Percentiles rank a stretch among this genome's conserved stretches.
These are phyloP conservation scores for Dendroctonus ponderosae DNA, from an alignment of 1,140 invertebrate genomes.

Conservation along the genomic window DNA sequence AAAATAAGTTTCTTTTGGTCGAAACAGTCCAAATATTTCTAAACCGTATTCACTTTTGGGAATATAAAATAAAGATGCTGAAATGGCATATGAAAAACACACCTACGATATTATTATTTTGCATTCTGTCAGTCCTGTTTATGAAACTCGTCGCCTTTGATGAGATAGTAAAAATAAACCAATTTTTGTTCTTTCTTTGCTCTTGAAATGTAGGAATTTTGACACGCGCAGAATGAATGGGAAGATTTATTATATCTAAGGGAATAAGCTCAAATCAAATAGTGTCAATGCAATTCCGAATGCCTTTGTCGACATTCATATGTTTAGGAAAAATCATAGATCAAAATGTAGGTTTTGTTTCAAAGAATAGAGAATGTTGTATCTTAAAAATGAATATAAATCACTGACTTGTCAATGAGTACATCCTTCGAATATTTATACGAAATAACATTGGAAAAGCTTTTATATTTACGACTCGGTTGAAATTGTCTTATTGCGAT, in stretches of 20 bases:
- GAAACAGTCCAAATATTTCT: too few species aligned
- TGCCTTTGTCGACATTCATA: slow-evolving; percentile 2
- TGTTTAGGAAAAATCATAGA: slow-evolving; percentile 8
- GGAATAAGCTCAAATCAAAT: slow-evolving; percentile 13
- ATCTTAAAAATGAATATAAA: too few species aligned
- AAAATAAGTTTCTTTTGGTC: too few species aligned
- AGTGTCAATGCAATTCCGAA: slow-evolving; percentile 14
- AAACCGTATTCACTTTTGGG: too few species aligned
- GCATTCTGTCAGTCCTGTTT: slow-evolving; percentile 1
- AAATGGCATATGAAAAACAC: too few species aligned
- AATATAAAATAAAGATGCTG: too few species aligned
- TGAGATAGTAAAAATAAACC: slow-evolving; percentile 14
- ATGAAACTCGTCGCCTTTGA: slow-evolving; percentile 3
- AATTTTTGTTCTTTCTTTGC: background rate
- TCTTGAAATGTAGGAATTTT: slow-evolving; percentile 13
- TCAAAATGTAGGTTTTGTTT: slow-evolving; percentile 4
- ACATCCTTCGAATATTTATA: too few species aligned
- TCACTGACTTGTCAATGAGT: too few species aligned
- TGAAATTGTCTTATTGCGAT: too few species aligned
- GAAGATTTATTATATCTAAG: slow-evolving; percentile 12
- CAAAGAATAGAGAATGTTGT: background rate
- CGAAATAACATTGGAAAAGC: too few species aligned
- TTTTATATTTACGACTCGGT: too few species aligned
- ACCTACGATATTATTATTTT: too few species aligned
- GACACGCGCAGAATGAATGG: slow-evolving; percentile 12